phyloP scores from a whole-genome alignment of 23 tunicate species.

The Diplosoma virens region DNA sequence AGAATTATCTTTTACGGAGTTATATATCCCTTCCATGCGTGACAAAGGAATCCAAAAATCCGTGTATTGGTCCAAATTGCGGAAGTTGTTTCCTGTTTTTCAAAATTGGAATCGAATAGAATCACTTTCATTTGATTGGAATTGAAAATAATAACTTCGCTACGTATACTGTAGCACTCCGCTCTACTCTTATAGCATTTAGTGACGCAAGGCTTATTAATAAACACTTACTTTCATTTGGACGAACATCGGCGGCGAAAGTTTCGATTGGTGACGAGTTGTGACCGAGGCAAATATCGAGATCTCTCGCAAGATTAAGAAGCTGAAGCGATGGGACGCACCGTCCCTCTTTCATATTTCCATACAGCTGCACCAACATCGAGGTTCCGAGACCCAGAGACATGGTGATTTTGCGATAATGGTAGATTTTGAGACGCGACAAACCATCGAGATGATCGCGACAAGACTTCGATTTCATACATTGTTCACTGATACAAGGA shows the following conservation, averaged over 20 bases:
- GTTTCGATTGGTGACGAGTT: conserved; percentile 28
- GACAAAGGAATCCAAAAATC: neutral
- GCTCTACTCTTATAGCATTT: too few relatives aligned
- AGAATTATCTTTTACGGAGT: neutral
- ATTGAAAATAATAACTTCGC: neutral
- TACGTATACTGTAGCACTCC: too few relatives aligned
- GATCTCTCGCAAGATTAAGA: conserved; percentile 33
- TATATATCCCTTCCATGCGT: neutral
- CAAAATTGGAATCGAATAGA: neutral
- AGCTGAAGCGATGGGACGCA: conserved; percentile 48
- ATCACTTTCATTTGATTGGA: neutral
- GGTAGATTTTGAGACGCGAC: conserved; percentile 30
- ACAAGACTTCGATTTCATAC: neutral
- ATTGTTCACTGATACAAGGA: conserved; percentile 18
- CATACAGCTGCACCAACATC: conserved; percentile 52
- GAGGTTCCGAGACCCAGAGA: conserved; percentile 26
- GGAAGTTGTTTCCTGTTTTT: neutral
- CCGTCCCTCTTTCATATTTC: conserved; percentile 2
- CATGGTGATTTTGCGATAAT: conserved; percentile 48
- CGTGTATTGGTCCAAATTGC: neutral
- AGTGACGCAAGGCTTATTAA: too few relatives aligned
- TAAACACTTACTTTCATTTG: conserved; percentile 9
- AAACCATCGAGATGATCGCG: conserved; percentile 6
- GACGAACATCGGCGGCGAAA: conserved; percentile 51
- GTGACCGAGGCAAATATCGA: conserved; percentile 49